Evolutionary conservation across 2,888 invertebrate species (phyloP), one percentile per base, ranked within the genome.

Genomic region (Helobdella robusta): DNA sequence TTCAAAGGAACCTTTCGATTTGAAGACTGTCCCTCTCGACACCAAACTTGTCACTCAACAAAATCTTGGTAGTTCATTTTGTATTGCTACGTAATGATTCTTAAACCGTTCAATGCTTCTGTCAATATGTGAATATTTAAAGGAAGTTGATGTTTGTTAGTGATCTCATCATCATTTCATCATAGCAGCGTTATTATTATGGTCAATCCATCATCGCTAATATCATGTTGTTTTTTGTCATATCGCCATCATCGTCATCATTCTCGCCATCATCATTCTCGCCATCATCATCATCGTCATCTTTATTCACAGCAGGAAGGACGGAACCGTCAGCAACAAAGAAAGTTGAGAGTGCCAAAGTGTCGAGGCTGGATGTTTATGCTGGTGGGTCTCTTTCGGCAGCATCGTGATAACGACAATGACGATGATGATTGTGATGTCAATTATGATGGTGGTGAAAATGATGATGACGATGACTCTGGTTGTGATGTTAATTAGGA

Each of bases 291-390:
- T n/a, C n/a, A n/a, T n/a, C n/a, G n/a, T n/a, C n/a, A 50, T 25
- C 50, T 20, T 25, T 25, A 50, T 25, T 4, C 50, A 54, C 50
- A 65, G 60, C 35, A 5, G 58, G 63, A n/a, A 35, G 68, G 20
- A 68, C 68, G 2, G 71, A 71, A 40, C 40, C 54, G 23, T 59
- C 66, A 20, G 44, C 66, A 28, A 48, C 83, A 4, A 84, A 85
- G 72, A 71, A 76, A 30, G 74, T 78, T 64, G 80, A 81, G 59
- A 82, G 82, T 71, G 75, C 78, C 64, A 80, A 79, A 35, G 82
- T 85, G 0, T 85, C 87, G 0, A 83, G 89, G 36, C 91, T 92
- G 79, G 92, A 93, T 76, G 85, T 87, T 66, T 92, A 88, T 76
- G 85, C 87, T 59, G 79, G 81, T 81, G 69, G 50, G 71, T 68